Base-by-base conservation (phyloP, 1,140 invertebrate genomes). In the Meteorus sp. region DNA sequence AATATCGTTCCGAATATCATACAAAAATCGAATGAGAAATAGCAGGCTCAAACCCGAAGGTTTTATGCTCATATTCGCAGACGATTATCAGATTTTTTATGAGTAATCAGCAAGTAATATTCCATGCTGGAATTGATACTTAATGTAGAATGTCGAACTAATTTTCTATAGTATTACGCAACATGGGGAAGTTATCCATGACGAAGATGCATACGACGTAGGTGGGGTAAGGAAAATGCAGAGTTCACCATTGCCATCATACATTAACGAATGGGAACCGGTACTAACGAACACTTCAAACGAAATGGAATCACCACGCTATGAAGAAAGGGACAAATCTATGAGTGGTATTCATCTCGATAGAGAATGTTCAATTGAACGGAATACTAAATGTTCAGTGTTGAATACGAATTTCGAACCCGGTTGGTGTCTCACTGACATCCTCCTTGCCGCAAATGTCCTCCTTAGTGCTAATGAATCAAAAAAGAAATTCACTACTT, bases 381-480 rank as follows among this genome's bases (percentile, higher is more conserved):
- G 17, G 5, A 53, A 59, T 2, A 23, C 54, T 11, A n/a, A 37
- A 25, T 60, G 63, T 22, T 65, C 68, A 7, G 67, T 69, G 68
- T 66, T 66, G 2, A 65, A 74, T 43, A 60, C 63, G 15, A 61
- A 54, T 15, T 35, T 70, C 0, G 63, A 73, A 45, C 74, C 75
- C 8, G 69, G 76, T 5, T 76, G 79, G 76, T 62, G 59, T 8
- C 23, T 74, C 8, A 53, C 62, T 11, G 75, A 76, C 43, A 67
- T 75, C 5, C 9, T 76, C 1, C 53, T 76, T 2, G 74, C 75
- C 1, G 69, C 71, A 0, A 47, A 45, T 45, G 64, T 74, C 27
- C 65, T 81, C 3, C 56, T 61, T 15, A 47, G 66, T 33, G 39
- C 53, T 5, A 13, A 39, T 44, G 17, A 35, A 5, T 44, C 62